Conservation (phyloP, 2,113 vertebrate species). For the Lontra canadensis region DNA sequence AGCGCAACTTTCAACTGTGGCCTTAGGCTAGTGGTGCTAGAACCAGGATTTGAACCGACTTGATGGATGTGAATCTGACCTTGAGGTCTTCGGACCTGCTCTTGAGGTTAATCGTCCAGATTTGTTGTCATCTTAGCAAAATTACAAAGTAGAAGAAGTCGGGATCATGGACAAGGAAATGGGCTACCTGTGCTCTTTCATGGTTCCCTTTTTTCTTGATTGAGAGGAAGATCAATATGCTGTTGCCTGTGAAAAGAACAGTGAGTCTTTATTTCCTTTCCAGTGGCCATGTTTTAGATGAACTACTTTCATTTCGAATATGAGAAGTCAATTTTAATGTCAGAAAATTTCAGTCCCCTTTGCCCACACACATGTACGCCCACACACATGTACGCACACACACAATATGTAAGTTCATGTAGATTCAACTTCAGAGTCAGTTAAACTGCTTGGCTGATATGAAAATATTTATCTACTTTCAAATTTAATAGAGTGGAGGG, state of each 20-base stretch:
- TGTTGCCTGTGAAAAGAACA: neutral
- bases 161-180: neutral
- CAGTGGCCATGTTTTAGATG: neutral
- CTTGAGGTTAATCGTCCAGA: neutral
- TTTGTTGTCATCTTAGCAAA: neutral
- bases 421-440: neutral
- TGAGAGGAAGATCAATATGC: neutral
- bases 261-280: neutral
- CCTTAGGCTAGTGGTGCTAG: neutral
- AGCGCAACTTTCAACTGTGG: neutral
- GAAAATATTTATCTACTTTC: constrained; percentile 40
- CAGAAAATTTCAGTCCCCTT: neutral
- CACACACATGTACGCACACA: fast-evolving
- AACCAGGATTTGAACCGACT: neutral
- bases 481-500: neutral
- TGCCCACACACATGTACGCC: fast-evolving
- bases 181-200: neutral
- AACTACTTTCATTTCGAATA: neutral
- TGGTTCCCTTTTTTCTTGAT: neutral
- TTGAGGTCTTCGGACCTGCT: neutral
- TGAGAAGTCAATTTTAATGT: neutral
- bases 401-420: neutral
- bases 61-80: neutral
- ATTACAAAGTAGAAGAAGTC: neutral
- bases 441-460: neutral